Conservation (phyloP, 1,140 invertebrate species). For the Drosophila repletoides region DNA sequence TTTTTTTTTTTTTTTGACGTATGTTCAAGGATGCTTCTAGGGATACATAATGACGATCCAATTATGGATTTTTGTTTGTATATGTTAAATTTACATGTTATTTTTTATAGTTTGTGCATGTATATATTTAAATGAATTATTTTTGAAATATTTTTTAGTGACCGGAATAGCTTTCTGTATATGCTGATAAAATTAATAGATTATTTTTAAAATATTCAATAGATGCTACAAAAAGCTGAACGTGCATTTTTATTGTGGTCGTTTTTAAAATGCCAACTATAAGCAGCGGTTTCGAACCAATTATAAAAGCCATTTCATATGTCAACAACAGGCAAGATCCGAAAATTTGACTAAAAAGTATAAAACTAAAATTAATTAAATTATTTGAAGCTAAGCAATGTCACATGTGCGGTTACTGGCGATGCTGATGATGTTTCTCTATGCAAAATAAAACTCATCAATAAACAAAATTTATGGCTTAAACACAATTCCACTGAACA, state of each 20-base stretch:
- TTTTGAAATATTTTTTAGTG: no score
- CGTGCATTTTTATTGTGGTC: neutral
- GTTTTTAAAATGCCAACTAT: constrained; percentile 9
- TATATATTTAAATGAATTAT: no score
- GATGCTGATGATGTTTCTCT: neutral
- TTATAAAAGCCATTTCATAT: constrained; percentile 62
- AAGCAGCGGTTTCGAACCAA: constrained; percentile 38
- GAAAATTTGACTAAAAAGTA: constrained; percentile 43
- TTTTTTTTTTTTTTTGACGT: no score
- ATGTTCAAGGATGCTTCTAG: no score
- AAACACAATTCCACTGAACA: constrained; percentile 40
- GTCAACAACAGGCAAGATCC: constrained; percentile 44
- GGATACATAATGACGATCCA: no score
- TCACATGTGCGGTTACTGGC: constrained; percentile 34
- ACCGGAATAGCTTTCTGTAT: no score
- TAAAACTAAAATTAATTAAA: constrained; percentile 62
- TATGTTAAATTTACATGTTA: no score
- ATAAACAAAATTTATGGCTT: constrained; percentile 68
- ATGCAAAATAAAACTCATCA: constrained; percentile 46
- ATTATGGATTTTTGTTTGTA: no score
- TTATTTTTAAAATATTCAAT: no score
- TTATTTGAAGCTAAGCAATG: constrained; percentile 61
- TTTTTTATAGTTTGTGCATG: no score
- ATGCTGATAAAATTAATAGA: no score
- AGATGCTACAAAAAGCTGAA: neutral